Conservation (phyloP, 53 echinoderm and acorn worm genomes). For the Patiria pectinifera region DNA sequence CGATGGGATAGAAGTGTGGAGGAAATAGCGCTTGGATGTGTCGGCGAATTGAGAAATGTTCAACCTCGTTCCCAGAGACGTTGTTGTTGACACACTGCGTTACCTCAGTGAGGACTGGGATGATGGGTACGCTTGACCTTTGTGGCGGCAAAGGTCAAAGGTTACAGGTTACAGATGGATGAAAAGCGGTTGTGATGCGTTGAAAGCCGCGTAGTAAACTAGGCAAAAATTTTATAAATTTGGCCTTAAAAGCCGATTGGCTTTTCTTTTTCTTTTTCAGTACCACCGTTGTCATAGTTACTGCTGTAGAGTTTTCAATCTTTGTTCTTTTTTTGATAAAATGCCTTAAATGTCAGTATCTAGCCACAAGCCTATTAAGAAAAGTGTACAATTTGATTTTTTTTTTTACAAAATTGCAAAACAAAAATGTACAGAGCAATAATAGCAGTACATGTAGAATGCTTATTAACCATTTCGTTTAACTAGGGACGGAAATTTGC, state of each 20-base stretch:
- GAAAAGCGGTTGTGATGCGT: not conserved
- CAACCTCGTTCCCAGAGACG: slow-evolving; percentile 9
- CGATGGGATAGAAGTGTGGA: not conserved
- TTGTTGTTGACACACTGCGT: not conserved
- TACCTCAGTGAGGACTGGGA: not conserved
- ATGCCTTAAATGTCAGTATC: slow-evolving; percentile 6
- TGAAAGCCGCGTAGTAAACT: not conserved
- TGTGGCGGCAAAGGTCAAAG: not conserved
- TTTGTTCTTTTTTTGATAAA: not conserved
- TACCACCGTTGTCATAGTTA: slow-evolving; percentile 36
- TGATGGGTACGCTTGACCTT: not conserved
- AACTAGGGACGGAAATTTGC: not conserved
- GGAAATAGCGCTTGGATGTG: not conserved
- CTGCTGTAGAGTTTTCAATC: not conserved
- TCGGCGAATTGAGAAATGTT: not conserved
- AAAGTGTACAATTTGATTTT: not conserved
- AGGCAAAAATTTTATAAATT: not conserved
- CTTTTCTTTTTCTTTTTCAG: not conserved
- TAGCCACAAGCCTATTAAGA: slow-evolving; percentile 12
- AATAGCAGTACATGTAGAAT: not conserved
- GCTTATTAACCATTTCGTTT: not conserved
- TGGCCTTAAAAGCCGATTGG: not conserved
- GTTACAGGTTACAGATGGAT: not conserved
- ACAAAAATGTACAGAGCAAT: slow-evolving; percentile 34
- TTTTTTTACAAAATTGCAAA: slow-evolving; percentile 32